Evolutionary conservation across 2,113 vertebrate species (phyloP).

Genomic region (Ramphastos sulfuratus): DNA sequence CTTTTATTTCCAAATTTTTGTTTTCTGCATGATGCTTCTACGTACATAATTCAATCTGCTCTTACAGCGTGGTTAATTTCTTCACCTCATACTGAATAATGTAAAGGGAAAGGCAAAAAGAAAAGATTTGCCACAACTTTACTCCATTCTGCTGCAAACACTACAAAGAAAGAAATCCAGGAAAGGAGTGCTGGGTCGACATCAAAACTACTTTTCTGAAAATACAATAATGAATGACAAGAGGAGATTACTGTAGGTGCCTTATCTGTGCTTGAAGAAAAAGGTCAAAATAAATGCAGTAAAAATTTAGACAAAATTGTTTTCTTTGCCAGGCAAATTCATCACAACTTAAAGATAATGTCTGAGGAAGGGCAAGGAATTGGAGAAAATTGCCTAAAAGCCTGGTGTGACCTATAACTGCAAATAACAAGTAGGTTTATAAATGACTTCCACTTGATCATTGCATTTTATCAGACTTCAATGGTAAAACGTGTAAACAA

Average conservation of each 20-base stretch:
- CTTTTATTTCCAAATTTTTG: not conserved
- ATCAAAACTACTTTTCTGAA: not conserved
- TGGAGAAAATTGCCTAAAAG: not conserved
- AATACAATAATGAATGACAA: not conserved
- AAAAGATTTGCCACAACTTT: not conserved
- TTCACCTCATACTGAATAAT: not conserved
- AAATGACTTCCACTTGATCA: not conserved
- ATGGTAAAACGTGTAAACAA: not conserved
- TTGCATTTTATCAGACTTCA: not conserved
- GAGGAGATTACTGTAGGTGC: not conserved
- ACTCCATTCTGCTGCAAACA: not conserved
- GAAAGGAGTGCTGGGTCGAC: not conserved
- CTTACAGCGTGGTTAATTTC: not conserved
- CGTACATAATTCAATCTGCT: not conserved
- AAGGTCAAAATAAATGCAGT: not conserved
- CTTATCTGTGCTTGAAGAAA: slow-evolving; percentile 10
- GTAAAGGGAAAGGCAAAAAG: not conserved
- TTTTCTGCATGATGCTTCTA: not conserved
- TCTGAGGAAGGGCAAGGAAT: not conserved
- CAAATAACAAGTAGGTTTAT: not conserved
- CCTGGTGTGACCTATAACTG: not conserved
- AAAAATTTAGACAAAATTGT: slow-evolving; percentile 18
- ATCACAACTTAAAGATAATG: not conserved
- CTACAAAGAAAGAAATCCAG: not conserved
- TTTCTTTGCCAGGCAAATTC: slow-evolving; percentile 1